phyloP scores from a whole-genome alignment of 2,113 vertebrate genomes.

The Sterna hirundo region DNA sequence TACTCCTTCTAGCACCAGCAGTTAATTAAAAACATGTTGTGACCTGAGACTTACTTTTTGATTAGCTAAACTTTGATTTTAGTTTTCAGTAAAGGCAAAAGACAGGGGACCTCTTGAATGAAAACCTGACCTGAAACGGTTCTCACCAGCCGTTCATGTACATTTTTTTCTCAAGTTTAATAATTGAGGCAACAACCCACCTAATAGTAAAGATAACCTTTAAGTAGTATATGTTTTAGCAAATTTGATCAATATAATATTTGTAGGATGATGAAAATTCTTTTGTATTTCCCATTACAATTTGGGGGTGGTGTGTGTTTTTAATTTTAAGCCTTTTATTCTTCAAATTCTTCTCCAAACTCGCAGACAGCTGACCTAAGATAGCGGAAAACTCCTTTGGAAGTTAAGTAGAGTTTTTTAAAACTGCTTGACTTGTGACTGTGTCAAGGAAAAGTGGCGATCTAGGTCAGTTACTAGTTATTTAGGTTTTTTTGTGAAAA shows the following conservation, averaged over 20 bases:
- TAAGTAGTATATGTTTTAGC: background rate
- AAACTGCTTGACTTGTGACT: background rate
- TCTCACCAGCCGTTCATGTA: background rate
- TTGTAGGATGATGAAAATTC: background rate
- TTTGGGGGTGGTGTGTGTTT: background rate
- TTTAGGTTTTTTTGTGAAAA: background rate
- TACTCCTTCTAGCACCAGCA: background rate
- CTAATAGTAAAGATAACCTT: background rate
- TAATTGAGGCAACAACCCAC: background rate
- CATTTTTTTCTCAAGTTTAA: background rate
- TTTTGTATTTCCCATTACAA: accelerated
- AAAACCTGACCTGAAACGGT: background rate
- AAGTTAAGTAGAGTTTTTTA: background rate
- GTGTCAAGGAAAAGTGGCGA: background rate
- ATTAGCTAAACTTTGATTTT: background rate
- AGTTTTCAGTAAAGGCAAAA: background rate
- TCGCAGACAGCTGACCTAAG: background rate
- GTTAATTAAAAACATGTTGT: background rate
- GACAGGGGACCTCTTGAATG: background rate
- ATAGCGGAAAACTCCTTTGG: background rate
- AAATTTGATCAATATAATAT: background rate
- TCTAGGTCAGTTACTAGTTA: background rate
- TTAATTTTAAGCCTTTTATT: background rate
- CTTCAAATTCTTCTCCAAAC: background rate
- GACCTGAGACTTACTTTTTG: background rate